Percentiles rank a stretch among this genome's conserved stretches.
Conservation (phyloP, 2,888 invertebrate genomes). For the Tetramorium bicarinatum region DNA sequence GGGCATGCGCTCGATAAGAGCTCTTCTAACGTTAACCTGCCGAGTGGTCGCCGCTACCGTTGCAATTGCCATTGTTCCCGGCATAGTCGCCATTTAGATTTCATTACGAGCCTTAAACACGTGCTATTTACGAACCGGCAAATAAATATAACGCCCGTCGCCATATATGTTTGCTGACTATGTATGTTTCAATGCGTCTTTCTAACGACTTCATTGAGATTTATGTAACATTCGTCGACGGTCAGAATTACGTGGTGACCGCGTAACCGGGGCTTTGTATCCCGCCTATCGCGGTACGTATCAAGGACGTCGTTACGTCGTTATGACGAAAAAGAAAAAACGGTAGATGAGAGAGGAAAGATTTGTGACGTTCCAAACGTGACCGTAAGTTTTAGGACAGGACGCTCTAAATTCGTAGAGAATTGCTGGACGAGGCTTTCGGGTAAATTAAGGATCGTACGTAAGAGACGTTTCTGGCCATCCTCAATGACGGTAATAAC, state of each 20-base stretch:
- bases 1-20: constrained; percentile 69
- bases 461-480: constrained; percentile 76
- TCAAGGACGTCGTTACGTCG: not conserved
- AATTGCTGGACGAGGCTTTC: constrained; percentile 65
- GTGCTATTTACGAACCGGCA: constrained; percentile 54
- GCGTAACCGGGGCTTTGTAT: not conserved
- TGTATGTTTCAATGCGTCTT: constrained; percentile 29
- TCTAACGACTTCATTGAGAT: constrained; percentile 59
- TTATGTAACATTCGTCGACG: constrained; percentile 7
- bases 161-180: constrained; percentile 43
- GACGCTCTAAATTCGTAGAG: constrained; percentile 67
- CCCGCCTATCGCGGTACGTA: not conserved
- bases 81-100: constrained; percentile 74
- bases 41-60: constrained; percentile 49
- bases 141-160: constrained; percentile 33
- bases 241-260: constrained; percentile 6
- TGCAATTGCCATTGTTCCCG: constrained; percentile 58
- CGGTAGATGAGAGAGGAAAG: not conserved
- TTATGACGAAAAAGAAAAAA: not conserved
- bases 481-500: constrained; percentile 81
- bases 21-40: constrained; percentile 69
- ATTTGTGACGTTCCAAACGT: constrained; percentile 8
- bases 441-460: constrained; percentile 77
- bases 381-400: constrained; percentile 48
- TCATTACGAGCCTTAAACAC: constrained; percentile 76